These are phyloP conservation scores for Tiphia femorata DNA, from an alignment of 2,888 invertebrate species.

Conservation along the genomic window DNA sequence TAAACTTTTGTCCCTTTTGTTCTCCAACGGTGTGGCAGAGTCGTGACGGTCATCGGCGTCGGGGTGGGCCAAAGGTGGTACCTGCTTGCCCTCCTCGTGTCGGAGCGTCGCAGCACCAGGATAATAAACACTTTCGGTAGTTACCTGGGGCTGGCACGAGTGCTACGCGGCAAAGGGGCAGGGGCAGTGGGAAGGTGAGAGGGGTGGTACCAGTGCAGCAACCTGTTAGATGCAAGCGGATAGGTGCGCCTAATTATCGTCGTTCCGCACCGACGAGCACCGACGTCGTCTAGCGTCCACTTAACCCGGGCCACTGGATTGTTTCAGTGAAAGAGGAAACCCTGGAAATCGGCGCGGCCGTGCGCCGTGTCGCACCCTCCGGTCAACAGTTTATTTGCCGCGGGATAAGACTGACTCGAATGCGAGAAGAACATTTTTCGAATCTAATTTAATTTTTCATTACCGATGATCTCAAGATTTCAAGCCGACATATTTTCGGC, in stretches of 20 bases:
- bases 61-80: slow-evolving; percentile 4
- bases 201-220: no score
- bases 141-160: slow-evolving; percentile 17
- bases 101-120: slow-evolving; percentile 7
- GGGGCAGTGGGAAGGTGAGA: no score
- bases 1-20: slow-evolving; percentile 29
- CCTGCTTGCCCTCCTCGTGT: slow-evolving; percentile 17
- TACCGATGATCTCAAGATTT: no score
- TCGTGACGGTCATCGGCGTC: slow-evolving; percentile 24
- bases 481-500: no score
- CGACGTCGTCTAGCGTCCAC: not conserved
- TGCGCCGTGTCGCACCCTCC: no score
- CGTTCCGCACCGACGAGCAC: not conserved
- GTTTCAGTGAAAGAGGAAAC: slow-evolving; percentile 16
- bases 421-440: no score
- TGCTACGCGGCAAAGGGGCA: no score
- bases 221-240: slow-evolving; percentile 5
- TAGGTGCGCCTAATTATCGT: slow-evolving; percentile 21
- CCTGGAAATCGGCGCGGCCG: no score
- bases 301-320: slow-evolving; percentile 11
- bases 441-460: no score
- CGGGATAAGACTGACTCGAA: no score
- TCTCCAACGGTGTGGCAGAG: slow-evolving; percentile 22
- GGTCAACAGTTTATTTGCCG: no score
- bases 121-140: slow-evolving; percentile 20